Evolutionary conservation across 30 jellyfish, hydroid and myxozoan species (phyloP).

Genomic region (Haliclystus octoradiatus): DNA sequence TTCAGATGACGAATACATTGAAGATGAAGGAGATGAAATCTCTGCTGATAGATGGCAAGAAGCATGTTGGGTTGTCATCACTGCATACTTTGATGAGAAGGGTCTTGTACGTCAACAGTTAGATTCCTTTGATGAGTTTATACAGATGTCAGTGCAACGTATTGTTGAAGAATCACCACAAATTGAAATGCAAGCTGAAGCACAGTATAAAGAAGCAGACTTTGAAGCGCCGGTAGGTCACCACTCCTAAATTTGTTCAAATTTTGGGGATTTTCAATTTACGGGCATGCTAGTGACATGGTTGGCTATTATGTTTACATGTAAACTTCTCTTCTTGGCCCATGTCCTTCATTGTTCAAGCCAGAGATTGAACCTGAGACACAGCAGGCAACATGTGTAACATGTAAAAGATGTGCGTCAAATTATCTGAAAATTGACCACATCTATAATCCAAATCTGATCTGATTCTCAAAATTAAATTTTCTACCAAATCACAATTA

Average conservation of each 20-base stretch:
- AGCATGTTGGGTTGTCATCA: conserved; percentile 99
- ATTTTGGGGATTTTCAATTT: too few relatives aligned
- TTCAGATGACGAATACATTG: conserved; percentile 67
- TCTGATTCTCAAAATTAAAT: too few relatives aligned
- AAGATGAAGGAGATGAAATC: conserved; percentile 95
- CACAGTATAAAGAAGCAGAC: conserved; percentile 89
- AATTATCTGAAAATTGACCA: too few relatives aligned
- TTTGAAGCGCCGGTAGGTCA: conserved; percentile 94
- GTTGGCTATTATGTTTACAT: too few relatives aligned
- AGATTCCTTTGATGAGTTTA: conserved; percentile 98
- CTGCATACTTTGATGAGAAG: conserved; percentile 97
- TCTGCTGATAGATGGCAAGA: conserved; percentile 98
- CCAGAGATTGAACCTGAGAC: too few relatives aligned
- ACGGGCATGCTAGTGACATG: too few relatives aligned
- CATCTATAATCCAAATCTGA: too few relatives aligned
- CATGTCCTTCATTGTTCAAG: too few relatives aligned
- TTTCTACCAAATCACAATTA: too few relatives aligned
- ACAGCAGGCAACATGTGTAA: too few relatives aligned
- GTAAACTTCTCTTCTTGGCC: too few relatives aligned
- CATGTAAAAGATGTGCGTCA: too few relatives aligned
- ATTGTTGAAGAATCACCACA: conserved; percentile 99
- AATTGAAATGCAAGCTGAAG: conserved; percentile 94
- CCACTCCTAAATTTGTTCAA: not conserved
- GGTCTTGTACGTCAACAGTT: conserved; percentile 99
- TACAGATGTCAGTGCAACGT: conserved; percentile 96